phyloP scores from a whole-genome alignment of 2,113 vertebrate genomes.

The Cricetomys ansorgei region DNA sequence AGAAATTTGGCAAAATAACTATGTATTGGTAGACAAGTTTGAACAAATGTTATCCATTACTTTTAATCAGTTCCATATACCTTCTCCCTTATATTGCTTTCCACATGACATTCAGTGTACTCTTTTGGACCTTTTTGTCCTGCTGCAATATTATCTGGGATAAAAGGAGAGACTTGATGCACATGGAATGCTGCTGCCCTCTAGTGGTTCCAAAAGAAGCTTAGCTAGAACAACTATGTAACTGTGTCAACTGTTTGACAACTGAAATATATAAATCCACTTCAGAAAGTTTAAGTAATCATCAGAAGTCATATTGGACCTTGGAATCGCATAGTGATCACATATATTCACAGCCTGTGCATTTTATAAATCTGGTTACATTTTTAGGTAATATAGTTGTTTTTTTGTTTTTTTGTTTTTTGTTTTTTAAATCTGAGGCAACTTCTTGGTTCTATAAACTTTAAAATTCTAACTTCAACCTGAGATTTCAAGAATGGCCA shows the following conservation, averaged over 20 bases:
- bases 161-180: not conserved
- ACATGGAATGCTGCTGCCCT: constrained; percentile 56
- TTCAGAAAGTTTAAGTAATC: not conserved
- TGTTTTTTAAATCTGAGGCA: not conserved
- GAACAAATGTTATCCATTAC: constrained; percentile 46
- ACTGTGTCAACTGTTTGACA: not conserved
- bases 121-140: constrained; percentile 4
- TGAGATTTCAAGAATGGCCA: not conserved
- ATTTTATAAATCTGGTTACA: not conserved
- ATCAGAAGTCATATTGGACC: not conserved
- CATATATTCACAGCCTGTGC: too few species aligned
- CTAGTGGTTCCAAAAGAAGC: constrained; percentile 57
- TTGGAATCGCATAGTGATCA: not conserved
- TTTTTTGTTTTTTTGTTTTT: too few species aligned
- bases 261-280: not conserved
- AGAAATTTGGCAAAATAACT: constrained; percentile 40
- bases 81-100: not conserved
- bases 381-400: not conserved
- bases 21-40: not conserved
- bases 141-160: not conserved
- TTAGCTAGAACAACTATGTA: not conserved
- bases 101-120: not conserved
- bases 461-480: not conserved
- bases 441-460: not conserved
- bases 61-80: constrained; percentile 54